Conservation (phyloP, 2,113 vertebrate species). For the Myrmecophaga tridactyla region DNA sequence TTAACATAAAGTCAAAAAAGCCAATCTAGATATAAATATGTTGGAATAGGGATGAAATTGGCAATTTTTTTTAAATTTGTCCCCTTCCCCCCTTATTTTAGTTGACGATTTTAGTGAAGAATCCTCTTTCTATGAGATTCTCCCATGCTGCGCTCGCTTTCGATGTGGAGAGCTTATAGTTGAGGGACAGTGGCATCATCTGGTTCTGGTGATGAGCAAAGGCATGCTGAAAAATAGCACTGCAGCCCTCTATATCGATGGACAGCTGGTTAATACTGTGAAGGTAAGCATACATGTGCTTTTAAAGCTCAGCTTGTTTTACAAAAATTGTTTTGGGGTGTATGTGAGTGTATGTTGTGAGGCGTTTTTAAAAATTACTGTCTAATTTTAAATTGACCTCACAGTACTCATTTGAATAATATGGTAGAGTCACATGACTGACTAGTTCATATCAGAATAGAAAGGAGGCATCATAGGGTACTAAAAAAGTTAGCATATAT, state of each 20-base stretch:
- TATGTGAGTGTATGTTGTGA: not conserved
- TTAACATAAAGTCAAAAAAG: not conserved
- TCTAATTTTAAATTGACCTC: not conserved
- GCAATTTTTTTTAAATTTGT: not conserved
- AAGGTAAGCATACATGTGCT: constrained; percentile 86
- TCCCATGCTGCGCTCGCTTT: constrained; percentile 97
- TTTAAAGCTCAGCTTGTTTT: not conserved
- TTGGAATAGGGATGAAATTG: not conserved
- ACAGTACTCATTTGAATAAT: not conserved
- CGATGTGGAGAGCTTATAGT: constrained; percentile 95
- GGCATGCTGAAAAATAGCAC: constrained; percentile 99
- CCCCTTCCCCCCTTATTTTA: constrained; percentile 71
- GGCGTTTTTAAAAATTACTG: not conserved
- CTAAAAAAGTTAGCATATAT: not conserved
- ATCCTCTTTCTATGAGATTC: constrained; percentile 97
- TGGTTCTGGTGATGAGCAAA: constrained; percentile 98
- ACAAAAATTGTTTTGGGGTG: rapidly evolving
- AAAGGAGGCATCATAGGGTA: not conserved
- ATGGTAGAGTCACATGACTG: not conserved
- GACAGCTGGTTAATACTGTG: constrained; percentile 94
- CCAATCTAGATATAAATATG: not conserved
- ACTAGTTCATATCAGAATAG: not conserved
- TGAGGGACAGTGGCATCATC: constrained; percentile 99
- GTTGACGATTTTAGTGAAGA: constrained; percentile 97
- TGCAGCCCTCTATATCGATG: constrained; percentile 94